phyloP scores from a whole-genome alignment of 2,797 vertebrate genomes.

The Eospalax fontanierii region DNA sequence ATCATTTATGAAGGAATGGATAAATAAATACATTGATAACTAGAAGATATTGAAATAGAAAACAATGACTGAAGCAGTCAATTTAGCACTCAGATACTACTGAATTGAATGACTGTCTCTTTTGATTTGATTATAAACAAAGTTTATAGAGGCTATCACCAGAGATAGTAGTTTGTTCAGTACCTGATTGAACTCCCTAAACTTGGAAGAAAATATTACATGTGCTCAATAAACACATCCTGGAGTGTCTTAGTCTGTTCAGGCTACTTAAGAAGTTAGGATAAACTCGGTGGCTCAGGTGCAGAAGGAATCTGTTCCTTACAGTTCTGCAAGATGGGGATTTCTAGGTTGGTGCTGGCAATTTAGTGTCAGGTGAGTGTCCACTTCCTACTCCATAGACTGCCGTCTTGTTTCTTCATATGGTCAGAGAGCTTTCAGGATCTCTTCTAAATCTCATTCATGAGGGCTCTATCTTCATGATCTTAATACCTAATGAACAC shows the following conservation, averaged over 20 bases:
- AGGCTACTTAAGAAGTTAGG: not conserved
- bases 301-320: not conserved
- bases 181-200: not conserved
- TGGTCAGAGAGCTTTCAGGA: not conserved
- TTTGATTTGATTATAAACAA: not conserved
- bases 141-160: not conserved
- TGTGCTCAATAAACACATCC: not conserved
- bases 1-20: constrained; percentile 29
- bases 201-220: not conserved
- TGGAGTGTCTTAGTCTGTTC: not conserved
- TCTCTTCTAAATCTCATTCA: not conserved
- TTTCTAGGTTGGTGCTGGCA: not conserved
- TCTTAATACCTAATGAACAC: not conserved
- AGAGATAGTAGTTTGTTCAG: not conserved
- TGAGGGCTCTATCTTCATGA: not conserved
- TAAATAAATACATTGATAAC: not conserved
- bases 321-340: not conserved
- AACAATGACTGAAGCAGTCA: not conserved
- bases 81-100: not conserved
- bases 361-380: not conserved
- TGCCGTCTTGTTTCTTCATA: not conserved
- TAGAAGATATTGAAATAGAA: not conserved
- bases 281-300: not conserved
- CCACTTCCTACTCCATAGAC: not conserved
- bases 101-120: not conserved